phyloP scores from a whole-genome alignment of 2,888 invertebrate species.

The Agonum fuliginosum region DNA sequence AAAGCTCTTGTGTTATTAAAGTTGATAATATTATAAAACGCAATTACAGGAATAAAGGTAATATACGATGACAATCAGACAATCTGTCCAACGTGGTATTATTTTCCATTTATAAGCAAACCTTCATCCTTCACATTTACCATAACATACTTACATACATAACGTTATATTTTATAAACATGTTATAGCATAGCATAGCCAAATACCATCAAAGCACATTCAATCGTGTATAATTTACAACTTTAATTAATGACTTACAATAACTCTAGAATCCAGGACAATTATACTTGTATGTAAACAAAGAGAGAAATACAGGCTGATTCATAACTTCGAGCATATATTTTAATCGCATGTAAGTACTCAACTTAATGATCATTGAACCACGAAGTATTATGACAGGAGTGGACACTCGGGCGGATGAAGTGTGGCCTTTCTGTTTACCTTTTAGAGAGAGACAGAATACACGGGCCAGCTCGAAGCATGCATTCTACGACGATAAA shows the following conservation, averaged over 20 bases:
- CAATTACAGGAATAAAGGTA: too few species aligned
- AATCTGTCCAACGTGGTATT: conserved; percentile 36
- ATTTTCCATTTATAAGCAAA: conserved; percentile 49
- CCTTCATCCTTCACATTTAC: conserved; percentile 59
- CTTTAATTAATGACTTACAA: conserved; percentile 39
- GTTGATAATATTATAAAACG: too few species aligned
- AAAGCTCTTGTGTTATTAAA: too few species aligned
- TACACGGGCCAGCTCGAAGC: too few species aligned
- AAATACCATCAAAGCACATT: conserved; percentile 37
- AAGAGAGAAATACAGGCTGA: too few species aligned
- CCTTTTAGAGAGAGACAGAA: too few species aligned
- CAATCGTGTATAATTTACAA: conserved; percentile 14
- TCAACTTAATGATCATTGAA: not conserved
- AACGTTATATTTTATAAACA: conserved; percentile 46
- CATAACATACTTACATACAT: conserved; percentile 51
- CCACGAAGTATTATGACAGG: too few species aligned
- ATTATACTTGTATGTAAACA: not conserved
- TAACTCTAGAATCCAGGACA: conserved; percentile 39
- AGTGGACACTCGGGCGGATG: too few species aligned
- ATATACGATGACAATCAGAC: conserved; percentile 25
- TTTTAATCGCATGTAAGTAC: too few species aligned
- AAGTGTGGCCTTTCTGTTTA: too few species aligned
- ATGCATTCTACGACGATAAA: too few species aligned
- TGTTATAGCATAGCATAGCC: conserved; percentile 43
- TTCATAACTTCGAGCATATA: too few species aligned